Conservation (phyloP, 1,140 invertebrate genomes). For the Drosophila oshimai region DNA sequence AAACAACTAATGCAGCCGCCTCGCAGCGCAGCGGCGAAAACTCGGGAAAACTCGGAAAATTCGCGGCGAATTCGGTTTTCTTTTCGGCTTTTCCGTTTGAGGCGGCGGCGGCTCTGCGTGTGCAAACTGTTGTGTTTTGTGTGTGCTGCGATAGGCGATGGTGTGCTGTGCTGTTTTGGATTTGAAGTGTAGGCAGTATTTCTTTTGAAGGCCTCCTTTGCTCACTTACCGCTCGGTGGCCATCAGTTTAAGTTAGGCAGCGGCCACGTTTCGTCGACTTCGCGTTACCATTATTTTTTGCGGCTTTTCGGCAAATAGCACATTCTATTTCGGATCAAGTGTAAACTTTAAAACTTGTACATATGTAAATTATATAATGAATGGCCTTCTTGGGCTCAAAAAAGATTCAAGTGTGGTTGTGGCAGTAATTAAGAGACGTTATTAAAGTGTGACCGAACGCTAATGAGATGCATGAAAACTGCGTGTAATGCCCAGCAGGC, state of each 20-base stretch:
- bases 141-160: not conserved
- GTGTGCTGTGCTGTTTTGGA: constrained; percentile 15
- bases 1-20: constrained; percentile 40
- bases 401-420: not conserved
- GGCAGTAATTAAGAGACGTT: constrained; percentile 1
- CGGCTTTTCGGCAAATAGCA: constrained; percentile 28
- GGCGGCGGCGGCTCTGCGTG: constrained; percentile 36
- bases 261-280: constrained; percentile 31
- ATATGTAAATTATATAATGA: constrained; percentile 27
- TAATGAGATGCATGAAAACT: constrained; percentile 48
- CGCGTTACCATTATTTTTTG: constrained; percentile 35
- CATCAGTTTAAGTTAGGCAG: constrained; percentile 45
- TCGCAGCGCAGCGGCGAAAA: constrained; percentile 22
- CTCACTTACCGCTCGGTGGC: constrained; percentile 26
- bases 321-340: constrained; percentile 1
- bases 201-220: constrained; percentile 43
- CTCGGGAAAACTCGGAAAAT: constrained; percentile 26
- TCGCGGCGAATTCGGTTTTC: constrained; percentile 24
- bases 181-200: constrained; percentile 49
- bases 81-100: constrained; percentile 15
- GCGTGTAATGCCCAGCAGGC: constrained; percentile 40
- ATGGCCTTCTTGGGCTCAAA: not conserved
- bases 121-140: not conserved
- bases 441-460: constrained; percentile 27
- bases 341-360: constrained; percentile 12